Evolutionary conservation across 64 coral and sea anemone genomes (phyloP).

Genomic region (Catalaphyllia jardinei): DNA sequence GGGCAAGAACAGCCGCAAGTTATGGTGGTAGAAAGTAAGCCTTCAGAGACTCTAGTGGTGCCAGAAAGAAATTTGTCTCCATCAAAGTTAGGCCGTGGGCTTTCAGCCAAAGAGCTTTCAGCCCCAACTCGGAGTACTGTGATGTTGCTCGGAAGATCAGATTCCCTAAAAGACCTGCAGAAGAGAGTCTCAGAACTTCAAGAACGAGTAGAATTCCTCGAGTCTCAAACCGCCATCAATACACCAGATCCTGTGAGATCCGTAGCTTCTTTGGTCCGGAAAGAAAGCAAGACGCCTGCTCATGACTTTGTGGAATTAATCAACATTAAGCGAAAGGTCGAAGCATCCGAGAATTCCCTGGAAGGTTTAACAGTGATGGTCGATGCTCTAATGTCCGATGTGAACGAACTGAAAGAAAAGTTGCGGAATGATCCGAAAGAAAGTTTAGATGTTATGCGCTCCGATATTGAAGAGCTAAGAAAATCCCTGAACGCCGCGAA

Average conservation of each 20-base stretch:
- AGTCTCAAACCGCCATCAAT: background rate
- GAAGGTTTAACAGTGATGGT: constrained; percentile 74
- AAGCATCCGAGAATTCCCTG: constrained; percentile 71
- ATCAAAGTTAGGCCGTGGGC: background rate
- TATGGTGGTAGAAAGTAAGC: background rate
- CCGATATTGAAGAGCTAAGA: constrained; percentile 32
- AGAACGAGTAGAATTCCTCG: constrained; percentile 67
- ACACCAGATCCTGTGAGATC: constrained; percentile 4
- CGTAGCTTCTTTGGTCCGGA: constrained; percentile 63
- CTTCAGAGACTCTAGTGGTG: background rate
- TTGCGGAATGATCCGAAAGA: background rate
- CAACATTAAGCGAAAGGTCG: constrained; percentile 67
- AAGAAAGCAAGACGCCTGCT: constrained; percentile 80
- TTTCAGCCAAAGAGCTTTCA: constrained; percentile 4
- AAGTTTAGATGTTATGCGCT: background rate
- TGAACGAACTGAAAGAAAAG: constrained; percentile 62
- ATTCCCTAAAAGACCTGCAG: constrained; percentile 45
- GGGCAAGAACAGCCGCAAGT: background rate
- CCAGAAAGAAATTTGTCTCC: background rate
- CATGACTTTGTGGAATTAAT: constrained; percentile 80
- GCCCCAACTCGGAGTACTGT: constrained; percentile 24
- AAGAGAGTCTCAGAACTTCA: constrained; percentile 67
- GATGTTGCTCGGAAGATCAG: constrained; percentile 29
- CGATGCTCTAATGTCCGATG: constrained; percentile 62
- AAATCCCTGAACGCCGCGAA: constrained; percentile 23